Percentiles rank a stretch among this genome's conserved stretches.
phyloP scores from a whole-genome alignment of 2,888 invertebrate species.

The Camptogramma bilineatum region DNA sequence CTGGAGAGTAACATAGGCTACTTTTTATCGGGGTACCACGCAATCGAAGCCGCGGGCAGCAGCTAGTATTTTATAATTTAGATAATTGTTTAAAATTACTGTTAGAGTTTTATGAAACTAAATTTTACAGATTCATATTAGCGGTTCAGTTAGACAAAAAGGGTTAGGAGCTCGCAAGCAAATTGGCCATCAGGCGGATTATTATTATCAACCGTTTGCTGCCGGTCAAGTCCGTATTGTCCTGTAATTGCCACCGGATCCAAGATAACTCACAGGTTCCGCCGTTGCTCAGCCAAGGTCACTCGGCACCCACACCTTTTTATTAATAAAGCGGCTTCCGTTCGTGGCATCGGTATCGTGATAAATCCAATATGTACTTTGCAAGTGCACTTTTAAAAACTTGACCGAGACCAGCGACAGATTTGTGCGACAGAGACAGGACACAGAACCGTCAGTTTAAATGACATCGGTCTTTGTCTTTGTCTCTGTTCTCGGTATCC shows the following conservation, averaged over 20 bases:
- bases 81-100: no score
- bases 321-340: constrained; percentile 4
- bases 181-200: background rate
- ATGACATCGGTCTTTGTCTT: no score
- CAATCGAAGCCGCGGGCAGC: no score
- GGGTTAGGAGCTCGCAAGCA: background rate
- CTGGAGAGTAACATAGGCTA: no score
- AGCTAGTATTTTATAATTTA: no score
- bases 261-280: constrained; percentile 24
- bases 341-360: background rate
- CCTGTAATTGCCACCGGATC: constrained; percentile 16
- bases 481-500: no score
- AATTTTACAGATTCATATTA: no score
- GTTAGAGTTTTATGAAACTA: no score
- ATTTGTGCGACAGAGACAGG: no score
- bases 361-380: background rate
- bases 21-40: no score
- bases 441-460: no score
- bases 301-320: constrained; percentile 10
- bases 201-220: constrained; percentile 6
- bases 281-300: constrained; percentile 6
- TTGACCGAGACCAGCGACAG: no score
- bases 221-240: constrained; percentile 17
- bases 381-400: background rate
- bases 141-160: background rate